These are phyloP conservation scores for Thera britannica DNA, from an alignment of 2,888 invertebrate genomes.

Conservation along the genomic window DNA sequence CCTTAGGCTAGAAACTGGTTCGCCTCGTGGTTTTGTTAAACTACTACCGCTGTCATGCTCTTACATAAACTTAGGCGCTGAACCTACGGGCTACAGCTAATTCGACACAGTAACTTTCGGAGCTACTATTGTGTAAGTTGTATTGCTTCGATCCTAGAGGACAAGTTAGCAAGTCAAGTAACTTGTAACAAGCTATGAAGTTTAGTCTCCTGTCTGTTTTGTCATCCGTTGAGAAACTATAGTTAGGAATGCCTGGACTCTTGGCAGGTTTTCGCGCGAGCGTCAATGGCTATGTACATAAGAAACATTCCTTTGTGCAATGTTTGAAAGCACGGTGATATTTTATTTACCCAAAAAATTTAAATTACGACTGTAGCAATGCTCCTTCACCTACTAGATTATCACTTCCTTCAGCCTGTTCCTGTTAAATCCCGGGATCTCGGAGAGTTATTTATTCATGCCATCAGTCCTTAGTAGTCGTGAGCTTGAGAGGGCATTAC, in stretches of 20 bases:
- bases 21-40: conserved; percentile 36
- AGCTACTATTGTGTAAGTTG: conserved; percentile 1
- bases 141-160: background rate
- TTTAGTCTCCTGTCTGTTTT: no score
- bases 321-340: background rate
- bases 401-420: conserved; percentile 20
- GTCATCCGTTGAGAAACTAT: no score
- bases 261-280: no score
- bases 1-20: conserved; percentile 13
- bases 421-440: conserved; percentile 31
- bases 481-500: conserved; percentile 26
- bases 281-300: no score
- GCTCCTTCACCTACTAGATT: conserved; percentile 5
- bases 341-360: background rate
- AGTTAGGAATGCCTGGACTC: no score
- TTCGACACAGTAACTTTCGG: conserved; percentile 6
- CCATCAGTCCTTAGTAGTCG: conserved; percentile 20
- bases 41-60: conserved; percentile 33
- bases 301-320: background rate
- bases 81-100: conserved; percentile 7
- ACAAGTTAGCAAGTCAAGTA: no score
- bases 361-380: background rate
- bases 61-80: conserved; percentile 27
- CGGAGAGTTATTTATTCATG: conserved; percentile 31
- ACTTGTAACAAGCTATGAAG: no score